A percentile compares a stretch with the other conserved stretches of the same genome.
Evolutionary conservation across 2,888 invertebrate species (phyloP).

Genomic region (Hypsopygia costalis): DNA sequence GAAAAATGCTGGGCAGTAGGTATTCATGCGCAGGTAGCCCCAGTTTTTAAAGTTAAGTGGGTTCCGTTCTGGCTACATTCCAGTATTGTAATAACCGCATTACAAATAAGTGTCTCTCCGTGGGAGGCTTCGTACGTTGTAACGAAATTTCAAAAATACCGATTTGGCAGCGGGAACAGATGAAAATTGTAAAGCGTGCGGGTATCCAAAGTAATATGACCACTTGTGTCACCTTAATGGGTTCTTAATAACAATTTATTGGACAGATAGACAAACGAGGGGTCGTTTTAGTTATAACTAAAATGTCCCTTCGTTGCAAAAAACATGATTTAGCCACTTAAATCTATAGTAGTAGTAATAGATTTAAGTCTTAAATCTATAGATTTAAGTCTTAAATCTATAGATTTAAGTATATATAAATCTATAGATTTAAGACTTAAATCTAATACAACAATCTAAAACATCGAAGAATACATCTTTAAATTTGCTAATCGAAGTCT

Average conservation of each 20-base stretch:
- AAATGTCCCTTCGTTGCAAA: too few relatives aligned
- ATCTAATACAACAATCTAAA: too few relatives aligned
- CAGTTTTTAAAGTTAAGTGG: constrained; percentile 53
- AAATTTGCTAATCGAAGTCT: too few relatives aligned
- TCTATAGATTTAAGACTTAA: too few relatives aligned
- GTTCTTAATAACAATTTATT: constrained; percentile 6
- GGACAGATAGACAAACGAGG: background rate
- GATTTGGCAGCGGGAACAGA: constrained; percentile 20
- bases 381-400: too few relatives aligned
- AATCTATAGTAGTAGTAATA: too few relatives aligned
- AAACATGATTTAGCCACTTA: too few relatives aligned
- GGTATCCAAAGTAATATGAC: background rate
- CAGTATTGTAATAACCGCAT: constrained; percentile 55
- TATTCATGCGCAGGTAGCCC: constrained; percentile 50
- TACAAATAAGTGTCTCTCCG: constrained; percentile 51
- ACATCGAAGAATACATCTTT: too few relatives aligned
- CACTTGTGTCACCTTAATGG: constrained; percentile 3
- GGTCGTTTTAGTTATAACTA: background rate
- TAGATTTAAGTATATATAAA: too few relatives aligned
- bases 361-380: too few relatives aligned
- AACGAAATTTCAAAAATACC: constrained; percentile 26
- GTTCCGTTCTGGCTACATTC: constrained; percentile 45
- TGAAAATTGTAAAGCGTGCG: constrained; percentile 12
- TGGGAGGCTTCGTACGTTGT: constrained; percentile 29
- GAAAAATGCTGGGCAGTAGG: constrained; percentile 19